phyloP scores from a whole-genome alignment of 2,888 invertebrate genomes.

The Philereme transversata region DNA sequence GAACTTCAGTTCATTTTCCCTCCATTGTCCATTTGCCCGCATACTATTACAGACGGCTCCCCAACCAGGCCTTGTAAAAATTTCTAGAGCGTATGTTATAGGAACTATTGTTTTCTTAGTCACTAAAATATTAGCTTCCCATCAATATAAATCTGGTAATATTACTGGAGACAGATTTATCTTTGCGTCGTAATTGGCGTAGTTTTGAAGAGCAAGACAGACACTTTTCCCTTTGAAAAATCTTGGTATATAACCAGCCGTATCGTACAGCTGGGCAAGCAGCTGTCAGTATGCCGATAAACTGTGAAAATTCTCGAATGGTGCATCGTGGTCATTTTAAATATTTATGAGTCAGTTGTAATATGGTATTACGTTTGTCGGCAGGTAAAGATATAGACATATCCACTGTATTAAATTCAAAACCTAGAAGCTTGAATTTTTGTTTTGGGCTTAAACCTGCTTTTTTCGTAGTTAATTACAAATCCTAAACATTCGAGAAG shows the following conservation, averaged over 20 bases:
- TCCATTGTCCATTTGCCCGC: background rate
- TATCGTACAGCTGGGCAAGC: conserved; percentile 1
- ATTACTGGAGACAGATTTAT: conserved; percentile 4
- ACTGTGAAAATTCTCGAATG: no score
- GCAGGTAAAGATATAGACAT: no score
- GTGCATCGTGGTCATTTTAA: no score
- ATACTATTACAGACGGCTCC: no score
- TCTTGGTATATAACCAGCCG: background rate
- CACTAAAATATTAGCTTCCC: conserved; percentile 8
- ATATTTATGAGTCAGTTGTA: no score
- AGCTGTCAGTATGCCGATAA: background rate
- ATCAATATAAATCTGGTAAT: conserved; percentile 21
- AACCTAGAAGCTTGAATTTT: no score
- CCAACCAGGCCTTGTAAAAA: conserved; percentile 14
- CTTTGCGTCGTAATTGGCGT: conserved; percentile 12
- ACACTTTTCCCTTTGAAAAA: background rate
- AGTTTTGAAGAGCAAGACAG: background rate
- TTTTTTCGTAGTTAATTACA: no score
- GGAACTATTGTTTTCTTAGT: background rate
- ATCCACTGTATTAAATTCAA: no score
- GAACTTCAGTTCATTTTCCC: background rate
- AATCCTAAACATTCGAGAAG: no score
- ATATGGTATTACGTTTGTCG: no score
- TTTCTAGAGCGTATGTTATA: no score
- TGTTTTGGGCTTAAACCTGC: no score